Percentiles rank a stretch among this genome's conserved stretches.
Conservation (phyloP, 2,113 vertebrate species). For the Campylorhamphus procurvoides region DNA sequence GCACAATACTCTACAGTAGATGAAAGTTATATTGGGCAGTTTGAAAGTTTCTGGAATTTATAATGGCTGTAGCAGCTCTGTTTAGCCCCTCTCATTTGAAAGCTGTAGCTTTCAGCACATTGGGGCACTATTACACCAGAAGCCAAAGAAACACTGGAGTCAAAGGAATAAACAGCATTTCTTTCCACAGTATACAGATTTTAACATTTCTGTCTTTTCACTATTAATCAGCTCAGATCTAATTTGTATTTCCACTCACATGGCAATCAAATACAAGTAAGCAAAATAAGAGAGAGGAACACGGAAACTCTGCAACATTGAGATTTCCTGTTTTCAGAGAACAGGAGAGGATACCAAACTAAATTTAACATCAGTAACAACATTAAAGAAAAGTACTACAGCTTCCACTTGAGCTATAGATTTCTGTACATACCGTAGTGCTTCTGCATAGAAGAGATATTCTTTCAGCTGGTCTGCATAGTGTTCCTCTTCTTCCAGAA, state of each 20-base stretch:
- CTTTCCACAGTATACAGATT: neutral
- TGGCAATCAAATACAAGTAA: neutral
- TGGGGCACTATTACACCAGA: neutral
- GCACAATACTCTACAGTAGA: neutral
- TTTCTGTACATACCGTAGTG: constrained; percentile 79
- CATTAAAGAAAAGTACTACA: neutral
- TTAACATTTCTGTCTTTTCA: neutral
- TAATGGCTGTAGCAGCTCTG: neutral
- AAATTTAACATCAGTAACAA: neutral
- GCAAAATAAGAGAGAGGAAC: neutral
- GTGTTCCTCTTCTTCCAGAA: constrained; percentile 94
- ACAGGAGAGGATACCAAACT: neutral
- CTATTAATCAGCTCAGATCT: neutral
- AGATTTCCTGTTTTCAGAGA: neutral
- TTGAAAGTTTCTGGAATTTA: neutral
- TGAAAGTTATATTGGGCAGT: neutral
- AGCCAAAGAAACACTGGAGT: neutral
- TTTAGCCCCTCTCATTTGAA: neutral
- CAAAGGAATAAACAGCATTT: neutral
- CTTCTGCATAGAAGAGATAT: constrained; percentile 93
- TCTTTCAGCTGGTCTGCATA: constrained; percentile 96
- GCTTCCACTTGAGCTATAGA: neutral
- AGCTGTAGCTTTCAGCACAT: neutral
- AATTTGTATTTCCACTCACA: neutral
- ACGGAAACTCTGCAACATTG: neutral